These are phyloP conservation scores for Cochlearius cochlearius DNA, from an alignment of 2,113 vertebrate genomes.

Conservation along the genomic window DNA sequence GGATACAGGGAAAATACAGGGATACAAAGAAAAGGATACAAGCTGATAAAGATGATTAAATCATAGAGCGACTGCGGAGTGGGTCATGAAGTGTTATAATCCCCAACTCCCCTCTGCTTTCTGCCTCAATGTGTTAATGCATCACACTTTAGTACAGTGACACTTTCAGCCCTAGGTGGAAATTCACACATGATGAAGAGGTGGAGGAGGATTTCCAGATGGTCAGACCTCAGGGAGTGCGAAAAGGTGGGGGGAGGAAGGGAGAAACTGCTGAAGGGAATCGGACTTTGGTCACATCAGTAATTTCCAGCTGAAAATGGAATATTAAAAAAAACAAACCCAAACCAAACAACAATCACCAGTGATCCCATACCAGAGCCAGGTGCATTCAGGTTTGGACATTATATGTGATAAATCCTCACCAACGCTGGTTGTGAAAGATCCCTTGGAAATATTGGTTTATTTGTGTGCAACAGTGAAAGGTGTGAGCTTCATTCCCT, in stretches of 20 bases:
- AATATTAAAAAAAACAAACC: conserved; percentile 11
- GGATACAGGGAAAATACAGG: not conserved
- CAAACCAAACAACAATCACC: not conserved
- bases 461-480: not conserved
- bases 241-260: conserved; percentile 52
- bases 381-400: conserved; percentile 49
- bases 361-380: not conserved
- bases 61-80: conserved; percentile 40
- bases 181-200: conserved; percentile 71
- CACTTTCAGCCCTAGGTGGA: conserved; percentile 67
- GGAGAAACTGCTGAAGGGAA: conserved; percentile 24
- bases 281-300: conserved; percentile 68
- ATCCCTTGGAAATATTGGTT: conserved; percentile 30
- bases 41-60: conserved; percentile 72
- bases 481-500: conserved; percentile 36
- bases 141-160: conserved; percentile 62
- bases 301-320: conserved; percentile 69
- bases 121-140: conserved; percentile 70
- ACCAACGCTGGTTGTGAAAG: not conserved
- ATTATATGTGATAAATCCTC: conserved; percentile 2
- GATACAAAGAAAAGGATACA: conserved; percentile 60
- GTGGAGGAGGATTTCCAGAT: conserved; percentile 57
- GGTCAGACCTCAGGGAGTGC: conserved; percentile 39
- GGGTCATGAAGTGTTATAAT: conserved; percentile 71
- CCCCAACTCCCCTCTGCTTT: conserved; percentile 70